Base-by-base conservation (phyloP, 2,888 invertebrate genomes). In the Napeogenes inachia region DNA sequence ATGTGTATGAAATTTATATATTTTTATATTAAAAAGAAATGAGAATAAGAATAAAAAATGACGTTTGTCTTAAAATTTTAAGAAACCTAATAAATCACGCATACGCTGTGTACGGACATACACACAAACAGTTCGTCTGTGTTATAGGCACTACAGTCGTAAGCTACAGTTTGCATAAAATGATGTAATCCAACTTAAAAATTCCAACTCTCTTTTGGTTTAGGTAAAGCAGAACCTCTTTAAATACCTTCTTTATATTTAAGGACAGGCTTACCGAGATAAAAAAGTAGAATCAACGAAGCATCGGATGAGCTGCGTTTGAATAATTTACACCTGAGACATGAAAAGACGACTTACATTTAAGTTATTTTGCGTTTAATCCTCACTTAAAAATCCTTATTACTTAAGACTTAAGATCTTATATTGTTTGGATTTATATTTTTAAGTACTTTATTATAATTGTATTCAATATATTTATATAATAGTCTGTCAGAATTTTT, bases 301-400 rank as follows among this genome's bases (percentile, higher is more conserved):
- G 80, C 81, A 76, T 75, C 68, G 80, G 85, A 85, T 84, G 84
- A 86, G 79, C 81, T 76, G 75, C 73, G 76, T 84, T 82, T 89
- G 85, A 88, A 89, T 89, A 86, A 88, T 89, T 88, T 87, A 88
- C 87, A 85, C 85, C 83, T 85, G 83, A 85, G 84, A 82, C 82
- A 80, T 79, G 75, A 78, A 79, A 80, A 77, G 75, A 74, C 76
- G 74, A 71, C 73, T 76, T 76, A 75, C 73, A 64, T 75, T 74
- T 69, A 68, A 73, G 71, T 73, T 61, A 62, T 70, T 62, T 58
- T 64, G 50, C 50, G 10, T 50, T 50, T 30, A 50, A 50, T 50
- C 6, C 30, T 50, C 2, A 21, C 21, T 47, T 12, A 13, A 13
- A 21, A 21, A 54, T 57, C 65, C 66, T 75, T 81, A 77, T 72